These are phyloP conservation scores for Ischnus inquisitorius DNA, from an alignment of 2,888 invertebrate species.

Conservation along the genomic window DNA sequence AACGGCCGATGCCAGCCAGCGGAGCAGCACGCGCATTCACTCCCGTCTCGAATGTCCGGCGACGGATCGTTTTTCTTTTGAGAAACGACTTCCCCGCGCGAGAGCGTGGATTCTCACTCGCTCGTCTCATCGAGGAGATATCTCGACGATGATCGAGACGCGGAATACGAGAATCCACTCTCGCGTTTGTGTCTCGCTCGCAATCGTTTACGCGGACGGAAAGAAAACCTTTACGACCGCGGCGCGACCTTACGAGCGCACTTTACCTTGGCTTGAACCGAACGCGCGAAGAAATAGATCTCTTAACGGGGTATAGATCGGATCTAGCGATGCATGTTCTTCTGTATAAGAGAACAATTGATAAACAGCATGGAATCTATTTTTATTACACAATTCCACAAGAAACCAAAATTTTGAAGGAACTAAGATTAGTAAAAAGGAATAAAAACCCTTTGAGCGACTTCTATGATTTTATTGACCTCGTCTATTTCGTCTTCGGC, in stretches of 20 bases:
- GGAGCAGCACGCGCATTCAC: constrained; percentile 63
- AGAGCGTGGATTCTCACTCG: constrained; percentile 42
- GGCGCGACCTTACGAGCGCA: neutral
- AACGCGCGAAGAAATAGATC: neutral
- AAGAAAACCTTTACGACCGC: neutral
- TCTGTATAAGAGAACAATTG: neutral
- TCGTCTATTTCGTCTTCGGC: neutral
- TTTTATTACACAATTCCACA: neutral
- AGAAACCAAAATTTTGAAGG: neutral
- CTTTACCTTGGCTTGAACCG: neutral
- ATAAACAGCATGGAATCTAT: neutral
- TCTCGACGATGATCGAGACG: neutral
- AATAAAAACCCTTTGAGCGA: too few relatives aligned
- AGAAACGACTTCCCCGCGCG: constrained; percentile 62
- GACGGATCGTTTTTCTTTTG: constrained; percentile 73
- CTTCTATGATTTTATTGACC: too few relatives aligned
- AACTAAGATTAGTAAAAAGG: too few relatives aligned
- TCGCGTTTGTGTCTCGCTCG: neutral
- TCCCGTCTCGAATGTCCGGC: constrained; percentile 76
- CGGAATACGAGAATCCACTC: neutral
- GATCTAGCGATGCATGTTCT: neutral
- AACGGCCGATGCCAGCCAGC: neutral
- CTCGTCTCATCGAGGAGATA: constrained; percentile 6
- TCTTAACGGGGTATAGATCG: constrained; percentile 4
- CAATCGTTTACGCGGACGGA: neutral